phyloP scores from a whole-genome alignment of 2,113 vertebrate genomes.

The Cyanistes caeruleus region DNA sequence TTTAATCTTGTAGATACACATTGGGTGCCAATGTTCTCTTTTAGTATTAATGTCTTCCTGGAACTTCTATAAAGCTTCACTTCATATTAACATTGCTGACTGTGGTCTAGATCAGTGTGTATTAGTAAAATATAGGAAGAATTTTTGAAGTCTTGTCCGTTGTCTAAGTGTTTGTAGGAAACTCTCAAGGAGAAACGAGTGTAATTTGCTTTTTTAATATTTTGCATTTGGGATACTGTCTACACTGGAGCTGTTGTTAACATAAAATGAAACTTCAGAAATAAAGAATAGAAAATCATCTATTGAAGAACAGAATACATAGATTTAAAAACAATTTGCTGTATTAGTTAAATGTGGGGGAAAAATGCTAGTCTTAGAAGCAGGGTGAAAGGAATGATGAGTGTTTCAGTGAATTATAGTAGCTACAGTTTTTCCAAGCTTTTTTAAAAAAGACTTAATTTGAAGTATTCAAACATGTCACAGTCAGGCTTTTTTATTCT shows the following conservation, averaged over 20 bases:
- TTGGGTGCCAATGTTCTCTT: slow-evolving; percentile 39
- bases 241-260: background rate
- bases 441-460: background rate
- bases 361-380: background rate
- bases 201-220: background rate
- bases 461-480: background rate
- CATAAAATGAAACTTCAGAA: background rate
- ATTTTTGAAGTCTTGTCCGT: background rate
- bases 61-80: slow-evolving; percentile 37
- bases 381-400: background rate
- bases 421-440: background rate
- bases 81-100: background rate
- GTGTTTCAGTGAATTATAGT: background rate
- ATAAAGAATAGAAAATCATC: background rate
- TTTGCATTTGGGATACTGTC: background rate
- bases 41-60: slow-evolving; percentile 45
- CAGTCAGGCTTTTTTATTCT: background rate
- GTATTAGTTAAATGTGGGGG: accelerated
- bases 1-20: slow-evolving; percentile 55
- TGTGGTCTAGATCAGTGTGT: background rate
- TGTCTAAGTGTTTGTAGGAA: background rate
- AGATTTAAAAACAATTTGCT: background rate
- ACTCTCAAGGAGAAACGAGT: accelerated
- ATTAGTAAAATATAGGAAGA: background rate
- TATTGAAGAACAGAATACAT: background rate